phyloP scores from a whole-genome alignment of 1,140 invertebrate species.

The Microvelia longipes region DNA sequence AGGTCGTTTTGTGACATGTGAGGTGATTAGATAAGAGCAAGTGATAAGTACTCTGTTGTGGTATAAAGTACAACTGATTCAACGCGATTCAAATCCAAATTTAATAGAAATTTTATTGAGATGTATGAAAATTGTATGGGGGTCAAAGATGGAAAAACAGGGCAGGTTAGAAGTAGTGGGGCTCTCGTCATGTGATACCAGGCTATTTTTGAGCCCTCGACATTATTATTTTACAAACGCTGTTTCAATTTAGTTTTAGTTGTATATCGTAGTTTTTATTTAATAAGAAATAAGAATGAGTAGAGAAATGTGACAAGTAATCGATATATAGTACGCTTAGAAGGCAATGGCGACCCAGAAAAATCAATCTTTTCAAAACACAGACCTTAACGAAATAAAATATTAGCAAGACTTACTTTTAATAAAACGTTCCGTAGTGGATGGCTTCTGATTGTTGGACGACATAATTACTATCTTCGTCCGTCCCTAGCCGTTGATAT shows the following conservation, averaged over 20 bases:
- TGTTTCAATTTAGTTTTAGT: no score
- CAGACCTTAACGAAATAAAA: background rate
- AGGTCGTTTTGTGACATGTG: no score
- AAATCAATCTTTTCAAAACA: conserved; percentile 13
- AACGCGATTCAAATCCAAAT: no score
- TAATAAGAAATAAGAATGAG: no score
- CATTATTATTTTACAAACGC: no score
- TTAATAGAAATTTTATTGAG: no score
- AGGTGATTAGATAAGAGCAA: no score
- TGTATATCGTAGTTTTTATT: no score
- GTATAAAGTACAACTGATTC: no score
- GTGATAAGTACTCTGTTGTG: no score
- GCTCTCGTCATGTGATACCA: background rate
- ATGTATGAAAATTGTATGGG: no score
- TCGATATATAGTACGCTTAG: conserved; percentile 19
- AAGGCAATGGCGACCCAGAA: conserved; percentile 21
- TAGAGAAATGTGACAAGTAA: conserved; percentile 11
- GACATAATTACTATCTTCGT: conserved; percentile 32
- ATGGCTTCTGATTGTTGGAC: conserved; percentile 45
- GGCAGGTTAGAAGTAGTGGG: background rate
- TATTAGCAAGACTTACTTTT: conserved; percentile 48
- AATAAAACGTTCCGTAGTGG: conserved; percentile 53
- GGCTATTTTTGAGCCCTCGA: background rate
- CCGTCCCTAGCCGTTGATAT: conserved; percentile 9
- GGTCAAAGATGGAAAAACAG: background rate